phyloP scores from a whole-genome alignment of 92 coral and sea anemone genomes.

The Paramuricea clavata region DNA sequence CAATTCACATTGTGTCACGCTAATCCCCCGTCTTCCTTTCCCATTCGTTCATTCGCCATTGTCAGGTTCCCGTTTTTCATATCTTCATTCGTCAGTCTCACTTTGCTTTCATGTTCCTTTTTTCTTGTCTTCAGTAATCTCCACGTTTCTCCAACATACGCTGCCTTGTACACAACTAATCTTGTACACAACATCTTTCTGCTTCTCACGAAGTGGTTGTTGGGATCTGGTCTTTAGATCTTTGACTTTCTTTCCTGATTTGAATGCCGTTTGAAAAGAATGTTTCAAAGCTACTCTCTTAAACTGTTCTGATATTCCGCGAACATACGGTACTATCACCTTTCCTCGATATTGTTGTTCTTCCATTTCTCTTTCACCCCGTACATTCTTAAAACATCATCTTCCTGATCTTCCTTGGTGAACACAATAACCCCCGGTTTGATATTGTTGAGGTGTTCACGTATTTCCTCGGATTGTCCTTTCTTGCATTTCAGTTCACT shows the following conservation, averaged over 20 bases:
- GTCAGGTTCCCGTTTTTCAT: too few species aligned
- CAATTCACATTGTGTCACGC: slow-evolving; percentile 3
- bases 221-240: slow-evolving; percentile 20
- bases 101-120: slow-evolving; percentile 30
- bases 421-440: too few species aligned
- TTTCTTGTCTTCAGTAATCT: slow-evolving; percentile 13
- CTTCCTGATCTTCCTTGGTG: too few species aligned
- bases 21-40: slow-evolving; percentile 29
- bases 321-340: background rate
- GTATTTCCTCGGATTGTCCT: too few species aligned
- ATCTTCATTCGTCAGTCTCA: too few species aligned
- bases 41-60: too few species aligned
- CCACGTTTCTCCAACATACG: slow-evolving; percentile 19
- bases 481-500: too few species aligned
- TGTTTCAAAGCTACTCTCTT: background rate
- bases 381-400: too few species aligned
- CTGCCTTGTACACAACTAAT: slow-evolving; percentile 13
- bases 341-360: background rate
- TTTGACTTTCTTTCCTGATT: background rate
- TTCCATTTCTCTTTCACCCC: background rate
- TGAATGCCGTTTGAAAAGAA: background rate
- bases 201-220: slow-evolving; percentile 22
- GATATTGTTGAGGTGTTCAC: too few species aligned
- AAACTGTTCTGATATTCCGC: too few species aligned
- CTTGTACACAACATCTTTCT: slow-evolving; percentile 7